These are phyloP conservation scores for Wiebesia pumilae DNA, from an alignment of 1,140 invertebrate species.

Conservation along the genomic window DNA sequence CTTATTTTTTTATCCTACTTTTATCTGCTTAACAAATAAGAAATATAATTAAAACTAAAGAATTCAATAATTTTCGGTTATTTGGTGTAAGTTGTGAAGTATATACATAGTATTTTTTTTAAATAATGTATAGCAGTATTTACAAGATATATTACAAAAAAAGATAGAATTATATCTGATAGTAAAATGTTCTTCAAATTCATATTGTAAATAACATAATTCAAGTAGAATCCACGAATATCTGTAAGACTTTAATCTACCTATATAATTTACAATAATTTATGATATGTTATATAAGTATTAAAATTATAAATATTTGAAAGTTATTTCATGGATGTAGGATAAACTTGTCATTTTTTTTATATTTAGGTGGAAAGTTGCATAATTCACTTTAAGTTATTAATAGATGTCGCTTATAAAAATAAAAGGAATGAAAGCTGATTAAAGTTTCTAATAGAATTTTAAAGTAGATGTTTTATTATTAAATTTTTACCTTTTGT, in stretches of 20 bases:
- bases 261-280: not conserved
- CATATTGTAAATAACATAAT: not conserved
- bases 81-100: too few relatives aligned
- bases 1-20: too few relatives aligned
- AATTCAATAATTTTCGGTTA: too few relatives aligned
- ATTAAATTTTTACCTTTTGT: not conserved
- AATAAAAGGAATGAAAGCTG: not conserved
- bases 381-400: slow-evolving; percentile 5
- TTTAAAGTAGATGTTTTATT: not conserved
- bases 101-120: too few relatives aligned
- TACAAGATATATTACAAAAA: too few relatives aligned
- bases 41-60: too few relatives aligned
- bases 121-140: too few relatives aligned
- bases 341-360: too few relatives aligned
- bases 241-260: not conserved
- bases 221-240: not conserved
- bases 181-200: too few relatives aligned
- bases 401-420: slow-evolving; percentile 18
- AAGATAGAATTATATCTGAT: too few relatives aligned
- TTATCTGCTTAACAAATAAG: too few relatives aligned
- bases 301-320: slow-evolving; percentile 18
- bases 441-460: not conserved
- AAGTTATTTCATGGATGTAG: not conserved
- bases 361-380: not conserved
- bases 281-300: not conserved